Conservation (phyloP, 2,113 vertebrate species). For the Pyrgilauda ruficollis region DNA sequence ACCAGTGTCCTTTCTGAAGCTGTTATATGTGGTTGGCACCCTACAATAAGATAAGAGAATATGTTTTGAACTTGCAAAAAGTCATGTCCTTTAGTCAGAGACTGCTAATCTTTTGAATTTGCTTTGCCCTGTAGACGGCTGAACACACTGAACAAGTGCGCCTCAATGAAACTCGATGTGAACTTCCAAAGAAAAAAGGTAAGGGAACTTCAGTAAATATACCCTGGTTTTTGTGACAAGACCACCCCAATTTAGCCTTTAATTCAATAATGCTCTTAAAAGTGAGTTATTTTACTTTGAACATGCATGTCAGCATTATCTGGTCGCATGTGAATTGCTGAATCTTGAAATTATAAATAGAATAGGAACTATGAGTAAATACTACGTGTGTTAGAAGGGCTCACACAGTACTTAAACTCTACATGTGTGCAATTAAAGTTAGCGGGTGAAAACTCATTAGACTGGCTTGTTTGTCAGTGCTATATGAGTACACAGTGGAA, state of each 20-base stretch:
- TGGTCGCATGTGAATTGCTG: neutral
- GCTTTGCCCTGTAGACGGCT: conserved; percentile 85
- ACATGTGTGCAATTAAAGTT: neutral
- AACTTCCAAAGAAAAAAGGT: conserved; percentile 95
- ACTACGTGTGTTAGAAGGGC: neutral
- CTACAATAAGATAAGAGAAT: conserved; percentile 15
- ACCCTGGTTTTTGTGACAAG: neutral
- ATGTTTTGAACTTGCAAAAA: conserved; percentile 18
- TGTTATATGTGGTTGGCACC: neutral
- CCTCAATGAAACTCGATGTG: conserved; percentile 98
- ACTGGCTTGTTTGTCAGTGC: neutral
- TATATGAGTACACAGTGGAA: neutral
- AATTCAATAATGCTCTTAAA: neutral
- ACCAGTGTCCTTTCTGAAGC: neutral
- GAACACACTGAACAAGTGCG: conserved; percentile 96
- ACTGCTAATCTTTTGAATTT: conserved; percentile 58
- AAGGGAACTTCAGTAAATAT: conserved; percentile 54
- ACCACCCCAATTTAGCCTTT: neutral
- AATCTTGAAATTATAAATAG: neutral
- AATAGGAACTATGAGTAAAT: neutral
- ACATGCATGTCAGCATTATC: neutral
- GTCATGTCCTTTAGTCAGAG: conserved; percentile 17
- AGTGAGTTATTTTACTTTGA: conserved; percentile 15
- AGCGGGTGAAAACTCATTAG: neutral
- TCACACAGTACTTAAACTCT: neutral